Conservation (phyloP, 2,888 invertebrate genomes). For the Campaea margaritaria region DNA sequence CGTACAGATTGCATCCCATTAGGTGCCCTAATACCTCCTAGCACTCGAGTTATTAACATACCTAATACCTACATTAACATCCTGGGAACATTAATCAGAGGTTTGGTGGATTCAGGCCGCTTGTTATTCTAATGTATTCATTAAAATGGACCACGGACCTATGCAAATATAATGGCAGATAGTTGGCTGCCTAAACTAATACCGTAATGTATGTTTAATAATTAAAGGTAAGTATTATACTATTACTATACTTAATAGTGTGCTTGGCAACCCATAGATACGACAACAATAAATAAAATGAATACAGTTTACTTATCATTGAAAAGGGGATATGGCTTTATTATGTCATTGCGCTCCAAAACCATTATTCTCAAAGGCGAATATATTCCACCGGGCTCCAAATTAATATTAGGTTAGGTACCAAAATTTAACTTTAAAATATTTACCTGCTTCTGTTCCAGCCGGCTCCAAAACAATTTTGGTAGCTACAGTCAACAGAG, state of each 20-base stretch:
- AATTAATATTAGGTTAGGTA: too few species aligned
- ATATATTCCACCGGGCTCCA: too few species aligned
- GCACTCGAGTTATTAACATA: conserved; percentile 23
- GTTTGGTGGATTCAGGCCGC: conserved; percentile 12
- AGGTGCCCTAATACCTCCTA: neutral
- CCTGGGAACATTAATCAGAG: conserved; percentile 37
- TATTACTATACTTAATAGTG: conserved; percentile 9
- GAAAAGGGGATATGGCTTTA: too few species aligned
- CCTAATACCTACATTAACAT: conserved; percentile 35
- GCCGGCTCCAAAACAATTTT: too few species aligned
- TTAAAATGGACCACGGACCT: conserved; percentile 40
- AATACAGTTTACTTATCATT: too few species aligned
- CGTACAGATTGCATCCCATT: too few species aligned
- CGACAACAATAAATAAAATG: too few species aligned
- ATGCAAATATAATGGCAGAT: conserved; percentile 35
- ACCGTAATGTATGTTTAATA: conserved; percentile 21
- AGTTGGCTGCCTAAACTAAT: conserved; percentile 30
- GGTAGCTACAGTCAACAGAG: too few species aligned
- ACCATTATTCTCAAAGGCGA: too few species aligned
- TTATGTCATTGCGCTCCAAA: too few species aligned
- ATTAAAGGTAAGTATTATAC: conserved; percentile 3
- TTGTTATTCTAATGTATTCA: conserved; percentile 42
- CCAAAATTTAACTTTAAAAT: too few species aligned
- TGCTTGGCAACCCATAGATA: neutral
- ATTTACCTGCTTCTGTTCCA: too few species aligned